phyloP scores from a whole-genome alignment of 2,797 vertebrate species.

The Sebastes ruberrimus region DNA sequence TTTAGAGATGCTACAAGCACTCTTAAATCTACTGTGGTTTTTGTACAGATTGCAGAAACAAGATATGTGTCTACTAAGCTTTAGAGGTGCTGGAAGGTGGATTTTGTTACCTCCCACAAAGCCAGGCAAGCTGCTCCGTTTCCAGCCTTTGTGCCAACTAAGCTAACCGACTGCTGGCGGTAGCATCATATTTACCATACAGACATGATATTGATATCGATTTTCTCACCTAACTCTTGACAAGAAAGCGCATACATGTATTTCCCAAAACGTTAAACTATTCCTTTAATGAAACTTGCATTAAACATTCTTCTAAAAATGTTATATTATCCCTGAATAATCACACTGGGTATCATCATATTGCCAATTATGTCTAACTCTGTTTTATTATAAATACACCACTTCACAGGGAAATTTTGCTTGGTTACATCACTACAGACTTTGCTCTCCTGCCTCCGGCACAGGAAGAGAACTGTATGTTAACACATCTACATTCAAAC shows the following conservation, averaged over 20 bases:
- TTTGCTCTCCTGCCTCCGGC: slow-evolving; percentile 8
- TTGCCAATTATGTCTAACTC: neutral
- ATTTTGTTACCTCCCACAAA: neutral
- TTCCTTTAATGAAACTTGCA: neutral
- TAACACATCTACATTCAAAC: slow-evolving; percentile 18
- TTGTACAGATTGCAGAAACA: neutral
- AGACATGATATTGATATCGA: neutral
- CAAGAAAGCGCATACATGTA: neutral
- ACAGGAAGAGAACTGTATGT: slow-evolving; percentile 7
- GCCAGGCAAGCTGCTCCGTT: neutral
- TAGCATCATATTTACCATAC: neutral
- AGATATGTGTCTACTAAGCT: neutral
- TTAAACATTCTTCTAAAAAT: neutral
- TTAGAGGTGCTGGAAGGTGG: neutral
- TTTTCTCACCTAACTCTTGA: neutral
- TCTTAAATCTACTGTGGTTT: neutral
- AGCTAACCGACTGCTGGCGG: neutral
- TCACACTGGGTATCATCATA: neutral
- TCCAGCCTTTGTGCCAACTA: neutral
- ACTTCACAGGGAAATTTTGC: neutral
- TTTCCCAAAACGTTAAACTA: neutral
- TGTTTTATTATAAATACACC: neutral
- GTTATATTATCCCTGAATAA: neutral
- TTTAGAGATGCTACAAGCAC: neutral
- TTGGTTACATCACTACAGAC: slow-evolving; percentile 9